phyloP scores from a whole-genome alignment of 1,140 invertebrate species.

The Dinoponera quadriceps region DNA sequence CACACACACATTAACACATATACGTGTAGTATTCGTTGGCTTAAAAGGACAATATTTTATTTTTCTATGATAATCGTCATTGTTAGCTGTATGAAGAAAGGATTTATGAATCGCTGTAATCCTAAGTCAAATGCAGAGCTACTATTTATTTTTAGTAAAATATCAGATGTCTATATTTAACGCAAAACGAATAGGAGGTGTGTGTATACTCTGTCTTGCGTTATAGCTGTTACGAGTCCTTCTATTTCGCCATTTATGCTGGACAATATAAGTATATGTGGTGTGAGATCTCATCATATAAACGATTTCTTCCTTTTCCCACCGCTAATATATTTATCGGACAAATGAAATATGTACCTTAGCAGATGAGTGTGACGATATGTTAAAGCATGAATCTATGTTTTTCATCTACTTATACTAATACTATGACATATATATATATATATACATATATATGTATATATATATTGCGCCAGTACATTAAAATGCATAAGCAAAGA shows the following conservation, averaged over 20 bases:
- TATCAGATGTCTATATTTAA: slow-evolving; percentile 46
- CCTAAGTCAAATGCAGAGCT: slow-evolving; percentile 51
- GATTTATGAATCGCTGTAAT: slow-evolving; percentile 65
- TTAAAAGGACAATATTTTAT: slow-evolving; percentile 70
- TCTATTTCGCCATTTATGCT: slow-evolving; percentile 29
- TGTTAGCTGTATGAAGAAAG: slow-evolving; percentile 62
- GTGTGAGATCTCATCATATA: slow-evolving; percentile 20
- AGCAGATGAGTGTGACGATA: slow-evolving; percentile 32
- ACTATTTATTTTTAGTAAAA: slow-evolving; percentile 71
- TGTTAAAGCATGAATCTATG: slow-evolving; percentile 64
- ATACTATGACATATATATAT: slow-evolving; percentile 22
- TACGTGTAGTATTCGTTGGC: slow-evolving; percentile 62
- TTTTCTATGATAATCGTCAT: slow-evolving; percentile 69
- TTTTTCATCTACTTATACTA: slow-evolving; percentile 40
- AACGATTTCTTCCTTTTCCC: slow-evolving; percentile 52
- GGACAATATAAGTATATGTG: slow-evolving; percentile 20
- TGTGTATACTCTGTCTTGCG: slow-evolving; percentile 9
- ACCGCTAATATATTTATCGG: slow-evolving; percentile 27
- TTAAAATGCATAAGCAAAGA: slow-evolving; percentile 55
- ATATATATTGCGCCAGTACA: slow-evolving; percentile 50
- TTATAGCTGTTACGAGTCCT: slow-evolving; percentile 21
- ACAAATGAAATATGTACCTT: slow-evolving; percentile 25
- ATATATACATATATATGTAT: too few species aligned
- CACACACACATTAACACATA: slow-evolving; percentile 21
- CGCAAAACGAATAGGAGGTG: not conserved